phyloP scores from a whole-genome alignment of 30 jellyfish, hydroid and myxozoan genomes.

The Catostylus mosaicus region DNA sequence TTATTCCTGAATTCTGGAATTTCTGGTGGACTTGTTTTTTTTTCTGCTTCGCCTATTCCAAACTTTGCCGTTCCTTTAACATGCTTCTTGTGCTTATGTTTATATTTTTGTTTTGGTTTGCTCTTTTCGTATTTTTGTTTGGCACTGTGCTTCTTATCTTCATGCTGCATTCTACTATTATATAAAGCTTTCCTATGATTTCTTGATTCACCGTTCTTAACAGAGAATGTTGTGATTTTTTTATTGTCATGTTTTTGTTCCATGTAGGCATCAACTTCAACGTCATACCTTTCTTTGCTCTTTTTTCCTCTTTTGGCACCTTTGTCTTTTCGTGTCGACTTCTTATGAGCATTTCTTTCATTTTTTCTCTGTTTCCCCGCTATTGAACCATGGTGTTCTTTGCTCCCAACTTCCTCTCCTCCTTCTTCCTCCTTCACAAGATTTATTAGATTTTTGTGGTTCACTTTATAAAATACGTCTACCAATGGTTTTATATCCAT shows the following conservation, averaged over 20 bases:
- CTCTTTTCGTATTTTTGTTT: no score
- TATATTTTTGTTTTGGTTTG: not conserved
- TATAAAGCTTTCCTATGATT: not conserved
- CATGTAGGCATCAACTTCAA: not conserved
- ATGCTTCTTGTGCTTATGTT: constrained; percentile 27
- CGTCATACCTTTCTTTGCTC: not conserved
- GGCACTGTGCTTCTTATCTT: no score
- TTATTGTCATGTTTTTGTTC: not conserved
- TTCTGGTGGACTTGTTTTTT: constrained; percentile 10
- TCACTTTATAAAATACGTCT: constrained; percentile 47
- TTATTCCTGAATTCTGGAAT: constrained; percentile 37
- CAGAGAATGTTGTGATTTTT: not conserved
- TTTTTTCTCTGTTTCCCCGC: not conserved
- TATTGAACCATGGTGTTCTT: not conserved
- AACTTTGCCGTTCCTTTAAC: constrained; percentile 39
- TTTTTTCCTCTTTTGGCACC: not conserved
- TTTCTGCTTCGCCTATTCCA: constrained; percentile 7
- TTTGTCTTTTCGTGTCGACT: not conserved
- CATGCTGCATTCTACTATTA: no score
- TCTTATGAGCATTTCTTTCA: no score
- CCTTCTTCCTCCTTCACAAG: constrained; percentile 34
- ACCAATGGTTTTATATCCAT: constrained; percentile 66
- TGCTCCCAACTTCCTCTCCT: not conserved
- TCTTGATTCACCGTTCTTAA: not conserved
- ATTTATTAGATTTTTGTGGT: constrained; percentile 53